Evolutionary conservation across 1,140 invertebrate genomes (phyloP).

Genomic region (Drosophila pseudoananassae): DNA sequence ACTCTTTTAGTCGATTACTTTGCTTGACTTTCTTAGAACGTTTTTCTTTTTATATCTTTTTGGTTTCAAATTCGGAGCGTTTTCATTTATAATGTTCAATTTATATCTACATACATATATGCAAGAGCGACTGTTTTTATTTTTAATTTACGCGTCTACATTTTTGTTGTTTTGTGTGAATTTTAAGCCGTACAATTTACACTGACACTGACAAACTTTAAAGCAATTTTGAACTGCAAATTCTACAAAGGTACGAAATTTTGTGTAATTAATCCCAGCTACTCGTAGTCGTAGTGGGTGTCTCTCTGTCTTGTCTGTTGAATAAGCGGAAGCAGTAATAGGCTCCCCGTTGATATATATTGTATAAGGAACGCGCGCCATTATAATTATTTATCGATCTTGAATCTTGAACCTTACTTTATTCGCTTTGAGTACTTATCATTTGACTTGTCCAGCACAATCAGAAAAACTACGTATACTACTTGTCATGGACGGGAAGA

Average conservation of each 20-base stretch:
- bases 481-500: constrained; percentile 14
- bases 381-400: constrained; percentile 39
- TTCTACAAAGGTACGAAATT: constrained; percentile 82
- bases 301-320: constrained; percentile 21
- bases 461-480: constrained; percentile 38
- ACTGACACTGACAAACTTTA: constrained; percentile 60
- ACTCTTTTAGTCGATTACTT: constrained; percentile 45
- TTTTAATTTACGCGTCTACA: constrained; percentile 27
- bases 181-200: constrained; percentile 41
- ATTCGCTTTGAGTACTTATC: constrained; percentile 46
- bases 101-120: constrained; percentile 39
- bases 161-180: constrained; percentile 18
- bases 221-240: constrained; percentile 83
- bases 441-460: constrained; percentile 42
- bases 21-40: constrained; percentile 29
- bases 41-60: constrained; percentile 15
- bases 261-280: constrained; percentile 46
- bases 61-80: constrained; percentile 53
- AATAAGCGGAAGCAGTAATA: constrained; percentile 48
- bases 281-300: constrained; percentile 20
- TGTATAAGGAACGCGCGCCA: constrained; percentile 67
- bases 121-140: constrained; percentile 16
- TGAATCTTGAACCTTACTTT: constrained; percentile 32
- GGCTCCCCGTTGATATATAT: constrained; percentile 27
- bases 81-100: constrained; percentile 50